These are phyloP conservation scores for Macaca nemestrina DNA, from an alignment of 2,113 vertebrate genomes.

Conservation along the genomic window DNA sequence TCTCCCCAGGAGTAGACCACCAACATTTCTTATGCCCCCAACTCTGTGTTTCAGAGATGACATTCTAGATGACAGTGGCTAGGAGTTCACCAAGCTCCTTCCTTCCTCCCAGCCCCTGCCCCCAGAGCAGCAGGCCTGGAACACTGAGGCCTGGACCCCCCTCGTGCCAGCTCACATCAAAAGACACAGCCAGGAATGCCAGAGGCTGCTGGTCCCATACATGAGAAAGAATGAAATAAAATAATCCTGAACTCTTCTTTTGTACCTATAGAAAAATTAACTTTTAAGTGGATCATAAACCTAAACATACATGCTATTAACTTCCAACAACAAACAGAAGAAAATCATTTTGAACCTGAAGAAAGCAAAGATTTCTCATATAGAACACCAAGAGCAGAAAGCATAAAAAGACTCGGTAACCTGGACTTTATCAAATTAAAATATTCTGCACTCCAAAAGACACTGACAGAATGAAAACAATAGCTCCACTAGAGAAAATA, in stretches of 20 bases:
- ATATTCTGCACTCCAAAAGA: not conserved
- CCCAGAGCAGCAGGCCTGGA: rapidly evolving
- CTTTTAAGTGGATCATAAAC: not conserved
- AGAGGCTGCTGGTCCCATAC: not conserved
- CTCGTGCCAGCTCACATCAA: not conserved
- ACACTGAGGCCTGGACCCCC: rapidly evolving
- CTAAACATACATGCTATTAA: not conserved
- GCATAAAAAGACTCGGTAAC: not conserved
- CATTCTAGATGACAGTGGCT: not conserved
- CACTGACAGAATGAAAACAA: not conserved
- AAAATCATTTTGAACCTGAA: not conserved
- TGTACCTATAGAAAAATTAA: not conserved
- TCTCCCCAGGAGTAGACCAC: too few relatives aligned
- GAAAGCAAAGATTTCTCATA: not conserved
- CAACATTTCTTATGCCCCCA: not conserved
- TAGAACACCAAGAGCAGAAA: not conserved
- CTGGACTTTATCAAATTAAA: not conserved
- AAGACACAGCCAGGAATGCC: not conserved
- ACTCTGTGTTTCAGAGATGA: not conserved
- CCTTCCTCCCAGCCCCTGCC: too few relatives aligned
- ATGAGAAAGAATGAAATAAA: not conserved
- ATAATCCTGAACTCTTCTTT: not conserved
- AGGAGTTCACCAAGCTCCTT: too few relatives aligned
- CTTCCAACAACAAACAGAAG: not conserved
- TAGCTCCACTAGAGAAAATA: not conserved